A percentile compares a stretch with the other conserved stretches of the same genome.
Conservation (phyloP, 1,140 invertebrate genomes). For the Odontomachus brunneus region DNA sequence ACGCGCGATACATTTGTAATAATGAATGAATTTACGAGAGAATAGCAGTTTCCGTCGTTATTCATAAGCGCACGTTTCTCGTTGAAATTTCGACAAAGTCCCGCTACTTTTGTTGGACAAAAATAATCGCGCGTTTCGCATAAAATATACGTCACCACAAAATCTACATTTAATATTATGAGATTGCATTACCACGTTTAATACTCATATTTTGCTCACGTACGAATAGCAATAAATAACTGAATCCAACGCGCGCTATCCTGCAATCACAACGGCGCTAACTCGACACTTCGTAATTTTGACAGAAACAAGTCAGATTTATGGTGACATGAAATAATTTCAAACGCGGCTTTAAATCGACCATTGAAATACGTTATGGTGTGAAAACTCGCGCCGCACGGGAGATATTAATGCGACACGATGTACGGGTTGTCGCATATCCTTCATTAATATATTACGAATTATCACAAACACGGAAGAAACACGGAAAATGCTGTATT, state of each 20-base stretch:
- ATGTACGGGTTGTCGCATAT: too few species aligned
- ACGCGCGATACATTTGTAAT: conserved; percentile 67
- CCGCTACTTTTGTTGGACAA: conserved; percentile 27
- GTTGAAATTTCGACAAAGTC: conserved; percentile 47
- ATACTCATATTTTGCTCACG: conserved; percentile 19
- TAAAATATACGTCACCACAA: conserved; percentile 27
- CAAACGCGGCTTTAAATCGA: background rate
- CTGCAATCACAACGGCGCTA: too few species aligned
- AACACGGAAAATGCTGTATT: too few species aligned
- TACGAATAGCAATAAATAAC: background rate
- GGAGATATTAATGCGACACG: too few species aligned
- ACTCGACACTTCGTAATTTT: conserved; percentile 2
- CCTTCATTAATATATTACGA: background rate
- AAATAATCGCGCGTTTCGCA: conserved; percentile 43
- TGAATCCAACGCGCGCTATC: background rate
- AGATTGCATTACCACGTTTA: conserved; percentile 35
- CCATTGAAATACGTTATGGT: too few species aligned
- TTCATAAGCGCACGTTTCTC: conserved; percentile 43
- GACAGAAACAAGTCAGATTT: background rate
- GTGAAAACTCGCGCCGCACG: too few species aligned
- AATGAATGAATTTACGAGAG: conserved; percentile 63
- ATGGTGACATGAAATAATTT: conserved; percentile 4
- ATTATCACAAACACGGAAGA: too few species aligned
- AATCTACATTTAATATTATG: conserved; percentile 22
- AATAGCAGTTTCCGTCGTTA: conserved; percentile 54